Conservation (phyloP, 1,140 invertebrate genomes). For the Oscheius sp. region DNA sequence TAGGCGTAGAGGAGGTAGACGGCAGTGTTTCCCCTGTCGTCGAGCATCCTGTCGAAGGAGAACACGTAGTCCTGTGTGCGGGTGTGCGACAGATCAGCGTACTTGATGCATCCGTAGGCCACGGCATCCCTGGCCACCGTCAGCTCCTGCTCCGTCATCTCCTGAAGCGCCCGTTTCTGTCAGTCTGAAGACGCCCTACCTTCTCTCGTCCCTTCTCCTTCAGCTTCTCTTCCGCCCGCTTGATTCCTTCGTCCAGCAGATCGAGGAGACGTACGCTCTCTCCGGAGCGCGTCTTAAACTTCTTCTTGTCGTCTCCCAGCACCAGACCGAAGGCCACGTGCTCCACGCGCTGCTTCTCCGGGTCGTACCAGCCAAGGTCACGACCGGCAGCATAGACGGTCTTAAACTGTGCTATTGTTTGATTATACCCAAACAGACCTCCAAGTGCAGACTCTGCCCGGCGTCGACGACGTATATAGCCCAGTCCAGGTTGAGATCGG, state of each 20-base stretch:
- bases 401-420: conserved; percentile 76
- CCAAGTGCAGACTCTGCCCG: conserved; percentile 72
- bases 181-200: conserved; percentile 53
- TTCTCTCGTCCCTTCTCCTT: conserved; percentile 85
- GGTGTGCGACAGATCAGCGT: conserved; percentile 92
- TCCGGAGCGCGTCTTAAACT: conserved; percentile 96
- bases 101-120: conserved; percentile 97
- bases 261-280: conserved; percentile 86
- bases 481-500: conserved; percentile 84
- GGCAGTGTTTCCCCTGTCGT: conserved; percentile 97
- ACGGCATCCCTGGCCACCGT: conserved; percentile 80
- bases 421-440: conserved; percentile 44
- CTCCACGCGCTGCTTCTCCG: conserved; percentile 68
- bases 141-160: conserved; percentile 79
- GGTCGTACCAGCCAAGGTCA: conserved; percentile 54
- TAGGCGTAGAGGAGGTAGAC: conserved; percentile 94
- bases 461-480: conserved; percentile 91
- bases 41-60: conserved; percentile 98
- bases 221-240: conserved; percentile 78
- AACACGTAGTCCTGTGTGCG: conserved; percentile 92
- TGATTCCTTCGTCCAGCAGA: conserved; percentile 89
- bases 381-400: conserved; percentile 65
- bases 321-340: conserved; percentile 95
- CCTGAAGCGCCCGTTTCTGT: no score
- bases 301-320: conserved; percentile 91